These are phyloP conservation scores for Therioaphis trifolii DNA, from an alignment of 2,888 invertebrate genomes.

Conservation along the genomic window DNA sequence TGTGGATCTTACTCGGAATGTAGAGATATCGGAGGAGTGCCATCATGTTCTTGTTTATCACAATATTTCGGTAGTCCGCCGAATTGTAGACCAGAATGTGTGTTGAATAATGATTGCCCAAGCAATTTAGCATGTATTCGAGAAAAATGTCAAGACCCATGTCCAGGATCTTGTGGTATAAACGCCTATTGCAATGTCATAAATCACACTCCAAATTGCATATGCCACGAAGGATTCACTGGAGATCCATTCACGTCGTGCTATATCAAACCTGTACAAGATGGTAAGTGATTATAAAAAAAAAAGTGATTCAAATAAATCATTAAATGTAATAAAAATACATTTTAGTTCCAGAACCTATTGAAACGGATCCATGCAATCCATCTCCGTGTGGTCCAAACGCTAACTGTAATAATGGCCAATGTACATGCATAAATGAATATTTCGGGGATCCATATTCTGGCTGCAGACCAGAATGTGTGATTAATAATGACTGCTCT, in stretches of 20 bases:
- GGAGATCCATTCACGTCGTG: constrained; percentile 68
- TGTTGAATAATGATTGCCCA: constrained; percentile 72
- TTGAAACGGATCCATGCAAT: constrained; percentile 76
- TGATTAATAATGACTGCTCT: constrained; percentile 79
- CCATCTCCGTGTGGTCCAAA: constrained; percentile 79
- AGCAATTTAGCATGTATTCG: constrained; percentile 69
- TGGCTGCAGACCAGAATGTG: constrained; percentile 83
- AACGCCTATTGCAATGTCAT: constrained; percentile 70
- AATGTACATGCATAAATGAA: constrained; percentile 79
- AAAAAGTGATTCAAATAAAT: neutral
- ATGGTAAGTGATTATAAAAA: constrained; percentile 65
- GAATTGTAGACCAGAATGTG: constrained; percentile 82
- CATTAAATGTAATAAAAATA: neutral
- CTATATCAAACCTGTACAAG: constrained; percentile 67
- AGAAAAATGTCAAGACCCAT: constrained; percentile 70
- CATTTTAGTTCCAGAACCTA: constrained; percentile 64
- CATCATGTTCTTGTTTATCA: constrained; percentile 69
- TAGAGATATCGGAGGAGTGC: constrained; percentile 67
- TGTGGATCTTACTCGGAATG: constrained; percentile 69
- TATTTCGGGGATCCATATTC: constrained; percentile 81
- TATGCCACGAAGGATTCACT: constrained; percentile 68
- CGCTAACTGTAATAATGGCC: constrained; percentile 73
- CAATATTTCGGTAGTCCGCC: constrained; percentile 69
- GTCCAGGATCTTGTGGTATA: constrained; percentile 69
- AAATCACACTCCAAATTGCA: constrained; percentile 70